Evolutionary conservation across 2,797 vertebrate genomes (phyloP).

Genomic region (Arvicola amphibius): DNA sequence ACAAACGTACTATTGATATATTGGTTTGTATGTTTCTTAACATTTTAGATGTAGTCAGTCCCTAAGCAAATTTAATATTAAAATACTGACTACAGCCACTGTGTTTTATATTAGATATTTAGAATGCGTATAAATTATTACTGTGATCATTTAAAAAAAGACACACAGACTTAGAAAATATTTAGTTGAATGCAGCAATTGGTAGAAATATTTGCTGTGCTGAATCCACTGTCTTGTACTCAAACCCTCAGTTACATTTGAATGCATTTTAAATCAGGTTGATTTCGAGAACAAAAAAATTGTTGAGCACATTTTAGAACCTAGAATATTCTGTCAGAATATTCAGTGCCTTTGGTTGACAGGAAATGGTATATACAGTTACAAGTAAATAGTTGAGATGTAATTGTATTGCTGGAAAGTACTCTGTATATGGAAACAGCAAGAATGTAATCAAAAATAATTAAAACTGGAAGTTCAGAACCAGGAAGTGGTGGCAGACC

Average conservation of each 20-base stretch:
- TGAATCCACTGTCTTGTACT: background rate
- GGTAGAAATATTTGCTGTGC: rapidly evolving
- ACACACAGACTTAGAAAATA: background rate
- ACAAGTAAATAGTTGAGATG: background rate
- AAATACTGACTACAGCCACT: background rate
- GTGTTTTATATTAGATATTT: too few relatives aligned
- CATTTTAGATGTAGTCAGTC: background rate
- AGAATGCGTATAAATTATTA: background rate
- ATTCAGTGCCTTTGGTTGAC: background rate
- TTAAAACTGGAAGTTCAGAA: background rate
- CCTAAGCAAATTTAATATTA: background rate
- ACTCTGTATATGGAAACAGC: background rate
- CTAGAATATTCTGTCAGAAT: background rate
- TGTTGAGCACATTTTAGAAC: background rate
- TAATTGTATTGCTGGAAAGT: background rate
- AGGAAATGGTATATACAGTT: background rate
- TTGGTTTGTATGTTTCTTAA: background rate
- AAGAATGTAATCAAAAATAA: background rate
- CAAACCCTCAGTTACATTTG: background rate
- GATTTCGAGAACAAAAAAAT: background rate
- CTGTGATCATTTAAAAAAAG: background rate
- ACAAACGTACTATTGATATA: too few relatives aligned
- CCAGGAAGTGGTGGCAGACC: too few relatives aligned
- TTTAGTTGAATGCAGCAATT: background rate
- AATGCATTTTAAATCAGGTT: background rate